phyloP scores from a whole-genome alignment of 2,113 vertebrate species.

The Odobenus rosmarus region DNA sequence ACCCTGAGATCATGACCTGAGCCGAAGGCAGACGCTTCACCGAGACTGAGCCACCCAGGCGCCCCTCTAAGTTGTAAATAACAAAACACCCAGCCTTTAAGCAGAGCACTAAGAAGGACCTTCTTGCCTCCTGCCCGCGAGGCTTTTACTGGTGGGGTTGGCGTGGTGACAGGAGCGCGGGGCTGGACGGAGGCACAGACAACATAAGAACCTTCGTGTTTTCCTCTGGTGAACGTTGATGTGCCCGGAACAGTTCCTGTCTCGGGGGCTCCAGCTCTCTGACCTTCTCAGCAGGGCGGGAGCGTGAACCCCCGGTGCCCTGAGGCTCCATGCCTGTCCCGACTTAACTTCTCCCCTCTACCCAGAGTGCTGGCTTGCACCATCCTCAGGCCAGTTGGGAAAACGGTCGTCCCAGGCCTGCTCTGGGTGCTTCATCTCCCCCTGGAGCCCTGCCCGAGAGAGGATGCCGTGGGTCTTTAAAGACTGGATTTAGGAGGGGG shows the following conservation, averaged over 20 bases:
- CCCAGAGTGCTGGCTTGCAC: rapidly evolving
- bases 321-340: rapidly evolving
- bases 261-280: neutral
- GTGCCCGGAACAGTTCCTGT: rapidly evolving
- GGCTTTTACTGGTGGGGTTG: too few relatives aligned
- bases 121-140: neutral
- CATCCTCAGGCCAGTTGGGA: rapidly evolving
- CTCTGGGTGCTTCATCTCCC: rapidly evolving
- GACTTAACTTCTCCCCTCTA: rapidly evolving
- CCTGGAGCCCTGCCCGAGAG: neutral
- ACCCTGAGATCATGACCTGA: too few relatives aligned
- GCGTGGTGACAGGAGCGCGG: neutral
- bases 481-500: neutral
- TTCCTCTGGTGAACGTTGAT: neutral
- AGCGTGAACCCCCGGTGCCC: too few relatives aligned
- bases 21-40: too few relatives aligned
- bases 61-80: too few relatives aligned
- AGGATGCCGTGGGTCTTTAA: rapidly evolving
- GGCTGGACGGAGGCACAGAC: neutral
- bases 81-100: neutral
- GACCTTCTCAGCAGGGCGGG: neutral
- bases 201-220: neutral
- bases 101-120: neutral
- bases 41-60: too few relatives aligned
- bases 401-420: rapidly evolving